Evolutionary conservation across 2,888 invertebrate species (phyloP).

Genomic region (Microplitis deprimator): DNA sequence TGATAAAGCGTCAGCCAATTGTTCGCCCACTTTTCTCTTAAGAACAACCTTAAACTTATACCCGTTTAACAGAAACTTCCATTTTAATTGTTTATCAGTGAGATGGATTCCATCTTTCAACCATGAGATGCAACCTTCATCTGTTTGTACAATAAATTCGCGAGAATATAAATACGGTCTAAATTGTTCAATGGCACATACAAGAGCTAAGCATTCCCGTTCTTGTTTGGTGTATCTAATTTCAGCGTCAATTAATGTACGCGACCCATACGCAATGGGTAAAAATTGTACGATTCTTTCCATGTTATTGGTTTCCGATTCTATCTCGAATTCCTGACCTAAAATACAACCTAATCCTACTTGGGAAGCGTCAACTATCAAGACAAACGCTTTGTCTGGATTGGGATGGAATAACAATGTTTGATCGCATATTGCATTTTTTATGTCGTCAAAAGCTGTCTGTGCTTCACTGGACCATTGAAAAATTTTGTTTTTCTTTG

Average conservation of each 20-base stretch:
- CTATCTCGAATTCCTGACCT: neutral
- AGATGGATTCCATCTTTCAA: too few relatives aligned
- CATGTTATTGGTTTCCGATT: neutral
- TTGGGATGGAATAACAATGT: neutral
- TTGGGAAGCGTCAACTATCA: neutral
- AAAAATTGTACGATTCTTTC: neutral
- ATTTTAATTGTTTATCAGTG: too few relatives aligned
- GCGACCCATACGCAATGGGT: neutral
- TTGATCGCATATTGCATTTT: neutral
- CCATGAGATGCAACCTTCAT: too few relatives aligned
- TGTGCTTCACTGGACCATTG: neutral
- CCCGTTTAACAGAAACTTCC: too few relatives aligned
- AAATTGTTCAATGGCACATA: neutral
- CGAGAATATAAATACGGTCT: neutral
- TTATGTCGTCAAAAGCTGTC: neutral
- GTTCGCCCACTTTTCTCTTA: neutral
- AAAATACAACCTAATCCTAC: neutral
- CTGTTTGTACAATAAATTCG: too few relatives aligned
- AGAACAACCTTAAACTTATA: too few relatives aligned
- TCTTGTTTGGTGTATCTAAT: neutral
- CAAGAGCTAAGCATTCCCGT: neutral
- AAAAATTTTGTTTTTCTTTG: neutral
- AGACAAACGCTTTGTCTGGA: neutral
- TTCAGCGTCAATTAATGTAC: neutral
- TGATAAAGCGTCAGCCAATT: neutral